Percentiles rank a stretch among this genome's conserved stretches.
Conservation (phyloP, 1,140 invertebrate species). For the Anagrus nilaparvatae region DNA sequence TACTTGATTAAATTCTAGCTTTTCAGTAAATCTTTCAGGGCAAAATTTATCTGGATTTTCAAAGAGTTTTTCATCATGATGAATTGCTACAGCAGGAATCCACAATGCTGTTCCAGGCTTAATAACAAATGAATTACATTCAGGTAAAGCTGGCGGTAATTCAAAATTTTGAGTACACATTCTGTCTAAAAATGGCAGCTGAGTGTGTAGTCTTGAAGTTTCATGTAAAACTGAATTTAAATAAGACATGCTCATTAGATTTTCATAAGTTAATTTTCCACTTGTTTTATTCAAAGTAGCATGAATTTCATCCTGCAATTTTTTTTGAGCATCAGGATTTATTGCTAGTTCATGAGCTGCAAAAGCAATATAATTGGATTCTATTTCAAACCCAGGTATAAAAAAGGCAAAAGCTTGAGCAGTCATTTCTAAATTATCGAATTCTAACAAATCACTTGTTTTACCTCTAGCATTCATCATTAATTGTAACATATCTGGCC, state of each 20-base stretch:
- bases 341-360: conserved; percentile 39
- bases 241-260: conserved; percentile 19
- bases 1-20: conserved; percentile 29
- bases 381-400: conserved; percentile 32
- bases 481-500: conserved; percentile 30
- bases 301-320: conserved; percentile 33
- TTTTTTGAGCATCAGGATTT: conserved; percentile 43
- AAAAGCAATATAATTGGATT: conserved; percentile 31
- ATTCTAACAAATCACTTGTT: conserved; percentile 9
- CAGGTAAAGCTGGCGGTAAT: conserved; percentile 13
- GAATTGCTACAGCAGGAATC: conserved; percentile 41
- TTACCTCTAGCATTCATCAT: conserved; percentile 26
- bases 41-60: conserved; percentile 41
- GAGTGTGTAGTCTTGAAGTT: conserved; percentile 45
- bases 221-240: conserved; percentile 33
- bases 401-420: conserved; percentile 34
- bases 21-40: conserved; percentile 44
- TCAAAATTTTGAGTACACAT: conserved; percentile 33
- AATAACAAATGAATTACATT: conserved; percentile 11
- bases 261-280: conserved; percentile 22
- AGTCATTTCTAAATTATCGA: conserved; percentile 14
- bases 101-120: conserved; percentile 26
- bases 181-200: conserved; percentile 43
- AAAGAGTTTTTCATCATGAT: conserved; percentile 40
- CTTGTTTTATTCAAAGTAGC: conserved; percentile 17